Base-by-base conservation (phyloP, 1,140 invertebrate genomes). In the Drosophila ercepeae region DNA sequence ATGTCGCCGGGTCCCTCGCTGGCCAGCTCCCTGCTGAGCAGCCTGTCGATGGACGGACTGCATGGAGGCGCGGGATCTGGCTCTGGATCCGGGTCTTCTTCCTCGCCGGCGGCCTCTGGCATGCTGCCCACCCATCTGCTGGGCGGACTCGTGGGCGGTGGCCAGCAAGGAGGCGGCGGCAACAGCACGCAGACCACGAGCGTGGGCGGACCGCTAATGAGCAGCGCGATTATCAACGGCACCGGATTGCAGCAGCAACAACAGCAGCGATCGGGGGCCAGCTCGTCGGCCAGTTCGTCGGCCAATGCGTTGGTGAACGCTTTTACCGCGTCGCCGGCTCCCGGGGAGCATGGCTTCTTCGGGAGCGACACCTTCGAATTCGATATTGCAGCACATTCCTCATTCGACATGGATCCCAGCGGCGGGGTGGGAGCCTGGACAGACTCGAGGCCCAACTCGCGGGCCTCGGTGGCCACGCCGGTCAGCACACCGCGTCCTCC, bases 181-280 rank as follows among this genome's bases (percentile, higher is more conserved):
- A 77, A 50, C 55, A 75, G 58, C 53, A 79, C 83, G 6, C 88
- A 90, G 46, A 81, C 89, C 7, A 84, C 78, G 1, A 91, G 72
- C 91, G 44, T 94, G 25, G 94, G 94, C 29, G 94, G 94, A 0
- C 94, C 94, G 0, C 89, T 95, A 25, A 94, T 95, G 93, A 93
- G 93, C 6, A 94, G 94, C 25, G 93, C 94, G 18, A 93, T 94
- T 29, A 92, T 94, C 13, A 95, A 95, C 82, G 94, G 94, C 7
- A 95, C 94, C 78, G 94, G 89, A 0, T 50, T 86, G 49, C 77
- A 79, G 41, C 68, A 71, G 39, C 75, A 59, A 34, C 61, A 70
- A 42, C 67, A 27, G 53, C 74, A 16, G 64, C 89, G 91, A 81
- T 61, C 79, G 84, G 42, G 60, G 14, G 32, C 93, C 91, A 67